These are phyloP conservation scores for Scomber colias DNA, from an alignment of 2,113 vertebrate species.

Conservation along the genomic window DNA sequence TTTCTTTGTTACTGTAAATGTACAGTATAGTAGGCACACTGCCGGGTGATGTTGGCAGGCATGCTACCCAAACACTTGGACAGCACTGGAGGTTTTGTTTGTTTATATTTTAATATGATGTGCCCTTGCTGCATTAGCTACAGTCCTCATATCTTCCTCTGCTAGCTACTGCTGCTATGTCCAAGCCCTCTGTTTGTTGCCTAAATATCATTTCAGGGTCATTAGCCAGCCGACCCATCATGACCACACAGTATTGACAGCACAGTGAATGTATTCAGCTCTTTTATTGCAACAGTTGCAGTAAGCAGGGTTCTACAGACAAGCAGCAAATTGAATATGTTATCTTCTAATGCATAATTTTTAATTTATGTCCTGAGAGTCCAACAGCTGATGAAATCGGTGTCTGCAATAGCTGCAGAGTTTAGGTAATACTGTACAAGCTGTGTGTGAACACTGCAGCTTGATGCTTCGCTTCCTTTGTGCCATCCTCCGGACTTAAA, in stretches of 20 bases:
- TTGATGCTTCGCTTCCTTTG: neutral
- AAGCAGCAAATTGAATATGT: constrained; percentile 6
- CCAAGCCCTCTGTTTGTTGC: constrained; percentile 11
- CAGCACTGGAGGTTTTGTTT: neutral
- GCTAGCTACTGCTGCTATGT: neutral
- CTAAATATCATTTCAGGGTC: constrained; percentile 3
- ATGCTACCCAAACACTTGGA: neutral
- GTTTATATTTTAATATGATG: constrained; percentile 12
- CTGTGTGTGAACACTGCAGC: neutral
- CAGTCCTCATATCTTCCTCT: neutral
- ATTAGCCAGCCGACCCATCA: constrained; percentile 7
- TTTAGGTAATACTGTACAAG: neutral
- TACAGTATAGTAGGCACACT: neutral
- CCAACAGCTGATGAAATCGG: neutral
- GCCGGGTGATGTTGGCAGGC: neutral
- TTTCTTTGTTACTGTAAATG: neutral
- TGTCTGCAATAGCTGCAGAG: neutral
- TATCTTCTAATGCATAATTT: constrained; percentile 6
- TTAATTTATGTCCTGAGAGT: constrained; percentile 16
- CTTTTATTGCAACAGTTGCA: constrained; percentile 37
- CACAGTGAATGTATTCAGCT: constrained; percentile 22
- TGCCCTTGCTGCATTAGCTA: neutral
- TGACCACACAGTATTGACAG: constrained; percentile 29
- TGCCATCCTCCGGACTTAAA: constrained; percentile 10
- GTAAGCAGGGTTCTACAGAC: neutral